These are phyloP conservation scores for Atopsyche davidsoni DNA, from an alignment of 1,140 invertebrate genomes.

Conservation along the genomic window DNA sequence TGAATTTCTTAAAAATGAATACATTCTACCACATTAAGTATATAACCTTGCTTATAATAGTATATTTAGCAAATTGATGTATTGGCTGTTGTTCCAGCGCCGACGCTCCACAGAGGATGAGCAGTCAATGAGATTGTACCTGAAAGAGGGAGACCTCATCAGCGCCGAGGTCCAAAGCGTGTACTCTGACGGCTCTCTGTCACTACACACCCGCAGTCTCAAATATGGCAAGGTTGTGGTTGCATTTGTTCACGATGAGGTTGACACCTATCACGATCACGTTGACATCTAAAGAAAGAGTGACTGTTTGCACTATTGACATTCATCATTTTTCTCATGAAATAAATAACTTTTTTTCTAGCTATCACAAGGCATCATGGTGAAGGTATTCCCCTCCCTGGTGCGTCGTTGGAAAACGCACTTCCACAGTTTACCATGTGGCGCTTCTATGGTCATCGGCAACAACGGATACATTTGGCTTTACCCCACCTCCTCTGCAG, in stretches of 20 bases:
- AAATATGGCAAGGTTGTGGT: conserved; percentile 99
- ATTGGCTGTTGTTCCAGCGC: conserved; percentile 52
- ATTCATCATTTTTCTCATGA: no score
- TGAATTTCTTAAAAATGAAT: no score
- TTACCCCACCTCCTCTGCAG: conserved; percentile 58
- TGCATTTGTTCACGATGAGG: no score
- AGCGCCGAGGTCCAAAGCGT: conserved; percentile 96
- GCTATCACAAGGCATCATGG: conserved; percentile 64
- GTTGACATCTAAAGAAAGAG: no score
- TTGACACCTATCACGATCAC: no score
- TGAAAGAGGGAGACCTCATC: conserved; percentile 94
- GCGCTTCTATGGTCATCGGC: conserved; percentile 87
- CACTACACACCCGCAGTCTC: conserved; percentile 90
- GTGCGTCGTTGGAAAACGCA: conserved; percentile 93
- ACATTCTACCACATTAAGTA: no score
- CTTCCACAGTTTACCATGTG: conserved; percentile 89
- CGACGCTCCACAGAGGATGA: conserved; percentile 94
- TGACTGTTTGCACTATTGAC: no score
- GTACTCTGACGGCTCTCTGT: conserved; percentile 85
- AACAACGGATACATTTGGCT: conserved; percentile 98
- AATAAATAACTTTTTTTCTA: no score
- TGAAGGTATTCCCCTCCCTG: conserved; percentile 89
- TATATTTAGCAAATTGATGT: conserved; percentile 9
- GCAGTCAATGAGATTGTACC: conserved; percentile 90
- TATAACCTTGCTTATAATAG: no score